Evolutionary conservation across 1,140 invertebrate species (phyloP).

Genomic region (Leptestheria dahalacensis): DNA sequence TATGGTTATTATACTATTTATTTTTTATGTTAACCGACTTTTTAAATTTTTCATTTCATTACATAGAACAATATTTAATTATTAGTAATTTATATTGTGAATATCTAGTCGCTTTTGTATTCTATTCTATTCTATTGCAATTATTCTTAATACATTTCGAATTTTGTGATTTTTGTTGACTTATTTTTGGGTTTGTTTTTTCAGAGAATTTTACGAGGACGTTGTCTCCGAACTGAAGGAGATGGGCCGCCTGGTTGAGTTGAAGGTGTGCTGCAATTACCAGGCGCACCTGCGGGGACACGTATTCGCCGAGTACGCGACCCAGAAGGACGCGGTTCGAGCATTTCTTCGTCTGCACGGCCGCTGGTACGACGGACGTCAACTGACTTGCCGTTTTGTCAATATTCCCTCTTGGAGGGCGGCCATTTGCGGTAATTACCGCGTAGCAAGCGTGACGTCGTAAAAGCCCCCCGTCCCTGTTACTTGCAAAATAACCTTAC

Average conservation of each 20-base stretch:
- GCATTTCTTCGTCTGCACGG: constrained; percentile 63
- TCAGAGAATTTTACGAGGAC: constrained; percentile 71
- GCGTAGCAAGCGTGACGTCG: not conserved
- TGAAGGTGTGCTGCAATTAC: constrained; percentile 73
- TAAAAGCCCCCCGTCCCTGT: not conserved
- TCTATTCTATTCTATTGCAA: no score
- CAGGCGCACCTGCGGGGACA: constrained; percentile 77
- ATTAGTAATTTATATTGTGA: no score
- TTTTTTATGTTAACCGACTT: no score
- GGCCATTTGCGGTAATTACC: constrained; percentile 67
- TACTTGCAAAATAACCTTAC: not conserved
- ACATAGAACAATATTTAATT: no score
- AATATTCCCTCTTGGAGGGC: constrained; percentile 62
- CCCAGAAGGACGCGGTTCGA: constrained; percentile 47
- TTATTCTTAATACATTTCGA: no score
- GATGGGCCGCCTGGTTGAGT: constrained; percentile 58
- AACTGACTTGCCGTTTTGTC: constrained; percentile 65
- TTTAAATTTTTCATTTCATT: no score
- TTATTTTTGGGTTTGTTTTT: no score
- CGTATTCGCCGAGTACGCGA: constrained; percentile 70
- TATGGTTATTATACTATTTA: no score
- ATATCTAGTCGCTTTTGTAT: no score
- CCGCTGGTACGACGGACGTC: constrained; percentile 75
- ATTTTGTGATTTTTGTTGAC: no score
- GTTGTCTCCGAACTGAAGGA: constrained; percentile 65